Evolutionary conservation across 2,797 vertebrate species (phyloP), one percentile per base, ranked within the genome.

Genomic region (Arrhamphus sclerolepis): DNA sequence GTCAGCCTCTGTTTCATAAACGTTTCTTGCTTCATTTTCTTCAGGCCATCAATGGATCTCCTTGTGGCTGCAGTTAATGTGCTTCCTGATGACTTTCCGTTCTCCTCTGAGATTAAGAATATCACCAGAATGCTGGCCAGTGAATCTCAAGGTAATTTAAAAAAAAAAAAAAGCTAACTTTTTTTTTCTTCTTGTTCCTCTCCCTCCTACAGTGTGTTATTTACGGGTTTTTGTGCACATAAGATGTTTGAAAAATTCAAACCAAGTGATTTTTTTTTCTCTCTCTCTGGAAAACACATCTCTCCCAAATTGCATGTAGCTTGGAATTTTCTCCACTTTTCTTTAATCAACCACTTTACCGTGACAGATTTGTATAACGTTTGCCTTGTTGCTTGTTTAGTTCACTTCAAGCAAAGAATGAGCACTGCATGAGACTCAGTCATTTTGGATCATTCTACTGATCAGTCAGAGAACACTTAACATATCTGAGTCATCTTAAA

Each of bases 141-240:
- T 2, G 91, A 91, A 77, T 75, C 85, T 58, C 73, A 81, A 90
- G 91, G 93, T 93, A 91, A 77, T 62, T 43, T 47, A 48, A 46
- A 22, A 4, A 18, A n/a, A n/a, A n/a, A n/a, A n/a, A n/a, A n/a
- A n/a, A n/a, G n/a, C n/a, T 18, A 0, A 4, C 2, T 56, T 42
- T 49, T n/a, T 3, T 54, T 11, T 21, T 21, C 19, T 7, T 8
- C 11, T 4, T 8, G 2, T 34, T 24, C n/a, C n/a, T n/a, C n/a
- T n/a, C n/a, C n/a, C n/a, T 42, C 7, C 5, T 48, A 52, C 29
- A 26, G 2, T 31, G 16, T 19, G 4, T 38, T 40, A 14, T 19
- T 14, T 55, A 29, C 29, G 6, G 28, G 0, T n/a, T 44, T 51
- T n/a, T 4, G 7, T 29, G 47, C 17, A 17, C 18, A 1, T 19